Base-by-base conservation (phyloP, 2,888 invertebrate genomes). In the Furcula furcula region DNA sequence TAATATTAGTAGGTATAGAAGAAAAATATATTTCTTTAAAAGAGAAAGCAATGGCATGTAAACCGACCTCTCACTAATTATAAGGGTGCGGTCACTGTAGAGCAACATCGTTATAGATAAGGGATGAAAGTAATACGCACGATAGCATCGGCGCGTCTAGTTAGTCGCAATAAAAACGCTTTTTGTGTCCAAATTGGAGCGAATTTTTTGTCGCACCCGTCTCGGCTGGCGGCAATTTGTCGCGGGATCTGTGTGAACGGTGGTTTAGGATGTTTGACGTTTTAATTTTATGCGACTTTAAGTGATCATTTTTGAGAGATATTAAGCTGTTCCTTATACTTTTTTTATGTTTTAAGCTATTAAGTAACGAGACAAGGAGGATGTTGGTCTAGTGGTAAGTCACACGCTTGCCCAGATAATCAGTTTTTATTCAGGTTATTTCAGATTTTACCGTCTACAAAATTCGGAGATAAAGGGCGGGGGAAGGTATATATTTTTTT, bases 91-190 rank as follows among this genome's bases (percentile, higher is more conserved):
- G 74, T 72, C 75, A 77, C 59, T 59, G 60, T 47, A 68, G 59
- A 66, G 66, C 61, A 68, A 65, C 73, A 66, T 41, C 7, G 57
- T 73, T 65, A 62, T 60, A 62, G 74, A 80, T 82, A 80, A 78
- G 79, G 82, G 82, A 78, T 84, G 86, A 85, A 86, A 86, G 83
- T 85, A 85, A 87, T 86, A 84, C 76, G 61, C 34, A 44, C 62
- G 85, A 87, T 86, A 87, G 63, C 71, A 84, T 86, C 85, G 54
- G 74, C 77, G 74, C 71, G 67, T 51, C 79, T 82, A 73, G 84
- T 87, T 85, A 81, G 73, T 52, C 64, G 73, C 76, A 84, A 85
- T 87, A 83, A 85, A 86, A 76, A 56, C 45, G 60, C 14, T 79
- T 83, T 85, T 82, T 81, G 57, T 69, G 41, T 51, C 38, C 44